These are phyloP conservation scores for Myiozetetes cayanensis DNA, from an alignment of 2,113 vertebrate genomes.

Conservation along the genomic window DNA sequence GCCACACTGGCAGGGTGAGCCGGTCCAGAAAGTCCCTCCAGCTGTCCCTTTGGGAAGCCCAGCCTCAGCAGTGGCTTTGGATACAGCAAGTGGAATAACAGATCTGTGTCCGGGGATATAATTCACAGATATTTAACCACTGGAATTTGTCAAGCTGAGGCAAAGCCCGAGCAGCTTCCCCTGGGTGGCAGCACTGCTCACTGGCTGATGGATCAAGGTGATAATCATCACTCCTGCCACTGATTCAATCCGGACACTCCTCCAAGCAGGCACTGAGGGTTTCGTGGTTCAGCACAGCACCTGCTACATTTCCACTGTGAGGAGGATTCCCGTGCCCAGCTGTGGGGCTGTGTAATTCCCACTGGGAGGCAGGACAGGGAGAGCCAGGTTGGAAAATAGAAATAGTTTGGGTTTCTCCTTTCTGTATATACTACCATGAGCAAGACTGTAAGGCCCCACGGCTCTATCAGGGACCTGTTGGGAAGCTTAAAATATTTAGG, in stretches of 20 bases:
- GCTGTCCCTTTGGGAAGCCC: not conserved
- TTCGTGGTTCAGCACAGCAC: not conserved
- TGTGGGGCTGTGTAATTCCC: not conserved
- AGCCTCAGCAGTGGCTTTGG: not conserved
- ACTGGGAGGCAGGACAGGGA: not conserved
- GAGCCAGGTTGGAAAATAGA: not conserved
- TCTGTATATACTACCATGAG: not conserved
- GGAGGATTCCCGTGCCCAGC: accelerated
- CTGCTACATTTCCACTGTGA: not conserved
- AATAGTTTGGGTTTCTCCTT: not conserved
- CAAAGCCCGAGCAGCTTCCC: not conserved
- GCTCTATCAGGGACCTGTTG: not conserved
- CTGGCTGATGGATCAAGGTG: not conserved
- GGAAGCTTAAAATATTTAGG: not conserved
- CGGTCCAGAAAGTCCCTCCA: not conserved
- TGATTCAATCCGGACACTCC: not conserved
- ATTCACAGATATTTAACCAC: not conserved
- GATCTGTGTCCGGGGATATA: not conserved
- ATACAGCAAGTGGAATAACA: not conserved
- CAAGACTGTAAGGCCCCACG: not conserved
- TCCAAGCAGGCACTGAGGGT: not conserved
- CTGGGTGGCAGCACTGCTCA: not conserved
- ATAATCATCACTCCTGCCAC: not conserved
- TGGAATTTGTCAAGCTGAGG: not conserved
- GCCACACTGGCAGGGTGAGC: not conserved